Percentiles rank a stretch among this genome's conserved stretches.
phyloP scores from a whole-genome alignment of 2,113 vertebrate genomes.

The Vidua macroura region DNA sequence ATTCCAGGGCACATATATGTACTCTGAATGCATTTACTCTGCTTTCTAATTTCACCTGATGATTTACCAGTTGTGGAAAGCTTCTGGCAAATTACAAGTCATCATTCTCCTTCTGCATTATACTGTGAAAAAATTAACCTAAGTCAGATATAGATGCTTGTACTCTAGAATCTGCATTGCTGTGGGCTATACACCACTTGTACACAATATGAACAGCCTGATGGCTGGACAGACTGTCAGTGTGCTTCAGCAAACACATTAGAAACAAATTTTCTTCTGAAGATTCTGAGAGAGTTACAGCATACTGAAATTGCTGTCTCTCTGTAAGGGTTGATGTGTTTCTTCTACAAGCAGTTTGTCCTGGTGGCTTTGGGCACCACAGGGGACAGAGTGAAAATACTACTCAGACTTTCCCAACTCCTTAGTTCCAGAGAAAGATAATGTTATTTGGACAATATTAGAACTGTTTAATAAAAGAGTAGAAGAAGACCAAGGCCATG shows the following conservation, averaged over 20 bases:
- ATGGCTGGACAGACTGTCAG: background rate
- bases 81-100: background rate
- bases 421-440: background rate
- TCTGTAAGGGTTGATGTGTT: background rate
- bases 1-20: background rate
- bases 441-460: background rate
- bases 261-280: background rate
- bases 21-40: background rate
- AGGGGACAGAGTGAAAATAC: background rate
- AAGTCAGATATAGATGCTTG: background rate
- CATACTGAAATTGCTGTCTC: background rate
- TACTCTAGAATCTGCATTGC: background rate
- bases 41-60: background rate
- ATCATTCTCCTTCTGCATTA: background rate
- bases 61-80: background rate
- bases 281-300: background rate
- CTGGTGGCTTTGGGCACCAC: background rate
- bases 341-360: background rate
- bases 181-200: background rate
- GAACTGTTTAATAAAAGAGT: background rate
- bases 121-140: background rate
- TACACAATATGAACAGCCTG: background rate
- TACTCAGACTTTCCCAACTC: background rate
- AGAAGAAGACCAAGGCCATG: background rate
- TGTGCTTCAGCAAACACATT: background rate